Base-by-base conservation (phyloP, 2,113 vertebrate species). In the Ammodramus savannarum region DNA sequence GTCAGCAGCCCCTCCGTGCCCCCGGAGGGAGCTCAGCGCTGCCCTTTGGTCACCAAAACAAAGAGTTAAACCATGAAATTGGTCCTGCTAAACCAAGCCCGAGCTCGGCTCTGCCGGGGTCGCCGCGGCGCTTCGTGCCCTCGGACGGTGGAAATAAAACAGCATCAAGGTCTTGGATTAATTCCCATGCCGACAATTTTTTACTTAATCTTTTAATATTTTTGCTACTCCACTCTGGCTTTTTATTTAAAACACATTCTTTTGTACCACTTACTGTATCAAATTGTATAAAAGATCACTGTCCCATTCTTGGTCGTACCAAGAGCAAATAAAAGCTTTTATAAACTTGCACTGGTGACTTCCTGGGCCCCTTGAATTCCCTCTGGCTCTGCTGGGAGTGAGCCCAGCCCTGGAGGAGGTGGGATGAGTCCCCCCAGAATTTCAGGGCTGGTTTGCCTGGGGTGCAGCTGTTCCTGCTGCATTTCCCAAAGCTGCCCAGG, bases 241-340 rank as follows among this genome's bases (percentile, higher is more conserved):
- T 96, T 97, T 96, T 96, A 95, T 97, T 97, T 97, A 96, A 95
- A 94, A 95, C 91, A 93, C 93, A 72, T 96, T 96, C 92, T 95
- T 97, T 97, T 96, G 94, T 95, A 96, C 96, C 94, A 95, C 92
- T 95, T 89, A 96, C 95, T 95, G 91, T 95, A 95, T 95, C 95
- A 90, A 86, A 95, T 95, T 96, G 95, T 97, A 95, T 93, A 95
- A 96, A 95, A 93, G 86, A 92, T 95, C 94, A 95, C 96, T 97
- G 82, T 97, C 96, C 96, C 96, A 81, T 93, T 96, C 95, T 97
- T 95, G 95, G 95, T 95, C 86, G 7, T 95, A 95, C 96, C 89
- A 95, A 96, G 96, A 96, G 94, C 94, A 84, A 97, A 96, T 97
- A 96, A 97, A 97, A 91, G 95, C 96, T 96, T 97, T 96, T 96